Conservation (phyloP, 2,888 invertebrate genomes). For the Lomographa bimaculata region DNA sequence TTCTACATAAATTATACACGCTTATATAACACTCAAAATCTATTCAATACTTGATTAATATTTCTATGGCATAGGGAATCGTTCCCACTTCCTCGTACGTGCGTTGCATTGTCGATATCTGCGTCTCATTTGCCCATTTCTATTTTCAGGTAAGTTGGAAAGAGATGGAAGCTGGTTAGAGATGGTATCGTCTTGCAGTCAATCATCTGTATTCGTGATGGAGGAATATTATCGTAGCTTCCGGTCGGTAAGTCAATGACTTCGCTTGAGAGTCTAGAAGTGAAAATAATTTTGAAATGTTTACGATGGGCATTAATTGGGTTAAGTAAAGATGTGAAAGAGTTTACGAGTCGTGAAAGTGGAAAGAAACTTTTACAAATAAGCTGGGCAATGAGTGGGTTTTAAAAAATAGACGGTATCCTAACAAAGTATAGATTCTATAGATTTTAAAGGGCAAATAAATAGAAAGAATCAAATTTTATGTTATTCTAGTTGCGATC, state of each 20-base stretch:
- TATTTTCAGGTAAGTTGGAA: slow-evolving; percentile 35
- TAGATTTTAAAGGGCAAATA: too few relatives aligned
- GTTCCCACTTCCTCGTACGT: slow-evolving; percentile 79
- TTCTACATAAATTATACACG: slow-evolving; percentile 31
- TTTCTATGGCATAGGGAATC: slow-evolving; percentile 72
- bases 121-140: slow-evolving; percentile 44
- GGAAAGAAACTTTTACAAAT: too few relatives aligned
- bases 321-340: slow-evolving; percentile 20
- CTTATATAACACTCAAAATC: slow-evolving; percentile 37
- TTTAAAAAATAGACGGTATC: too few relatives aligned
- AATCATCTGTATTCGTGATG: slow-evolving; percentile 82
- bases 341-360: slow-evolving; percentile 15
- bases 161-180: slow-evolving; percentile 38
- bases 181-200: slow-evolving; percentile 42
- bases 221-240: slow-evolving; percentile 78
- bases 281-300: slow-evolving; percentile 26
- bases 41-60: slow-evolving; percentile 64
- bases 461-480: too few relatives aligned
- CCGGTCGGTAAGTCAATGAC: slow-evolving; percentile 74
- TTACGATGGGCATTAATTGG: slow-evolving; percentile 20
- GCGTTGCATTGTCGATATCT: slow-evolving; percentile 60
- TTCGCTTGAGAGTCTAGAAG: slow-evolving; percentile 26
- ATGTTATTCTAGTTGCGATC: too few relatives aligned
- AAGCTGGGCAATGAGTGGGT: too few relatives aligned
- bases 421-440: too few relatives aligned